These are phyloP conservation scores for Leucania comma DNA, from an alignment of 2,888 invertebrate species.

Conservation along the genomic window DNA sequence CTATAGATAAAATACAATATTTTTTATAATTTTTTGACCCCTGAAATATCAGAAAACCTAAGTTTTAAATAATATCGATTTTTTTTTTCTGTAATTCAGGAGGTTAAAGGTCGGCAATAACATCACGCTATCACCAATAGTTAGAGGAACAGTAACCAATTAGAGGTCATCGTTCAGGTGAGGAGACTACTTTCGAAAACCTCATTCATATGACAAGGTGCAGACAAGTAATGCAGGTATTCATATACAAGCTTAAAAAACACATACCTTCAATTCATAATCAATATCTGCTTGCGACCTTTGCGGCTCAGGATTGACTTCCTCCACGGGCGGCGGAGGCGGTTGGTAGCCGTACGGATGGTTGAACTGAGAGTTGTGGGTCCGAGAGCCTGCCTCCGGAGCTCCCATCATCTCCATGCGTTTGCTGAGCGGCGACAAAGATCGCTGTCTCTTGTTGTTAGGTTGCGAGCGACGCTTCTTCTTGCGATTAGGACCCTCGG, in stretches of 20 bases:
- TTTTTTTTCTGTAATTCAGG: too few species aligned
- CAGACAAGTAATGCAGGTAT: too few species aligned
- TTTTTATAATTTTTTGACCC: too few species aligned
- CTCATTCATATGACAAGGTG: neutral
- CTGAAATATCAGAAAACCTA: too few species aligned
- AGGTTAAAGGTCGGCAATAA: too few species aligned
- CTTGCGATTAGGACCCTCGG: conserved; percentile 89
- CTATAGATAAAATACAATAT: too few species aligned
- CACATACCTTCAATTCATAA: conserved; percentile 91
- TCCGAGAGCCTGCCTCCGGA: conserved; percentile 83
- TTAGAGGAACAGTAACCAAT: too few species aligned
- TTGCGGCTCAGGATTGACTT: conserved; percentile 78
- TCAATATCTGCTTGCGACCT: conserved; percentile 90
- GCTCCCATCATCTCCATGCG: conserved; percentile 94
- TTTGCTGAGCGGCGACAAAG: conserved; percentile 95
- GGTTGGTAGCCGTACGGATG: conserved; percentile 92
- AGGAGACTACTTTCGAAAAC: neutral
- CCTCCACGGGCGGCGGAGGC: conserved; percentile 87
- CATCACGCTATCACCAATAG: too few species aligned
- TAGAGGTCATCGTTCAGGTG: too few species aligned
- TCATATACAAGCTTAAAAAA: neutral
- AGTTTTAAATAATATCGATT: too few species aligned
- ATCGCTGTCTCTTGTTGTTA: conserved; percentile 92
- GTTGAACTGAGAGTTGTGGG: conserved; percentile 93
- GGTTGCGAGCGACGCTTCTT: conserved; percentile 91